A percentile compares a stretch with the other conserved stretches of the same genome.
These are phyloP conservation scores for Scrobipalpa costella DNA, from an alignment of 2,888 invertebrate genomes.

Conservation along the genomic window DNA sequence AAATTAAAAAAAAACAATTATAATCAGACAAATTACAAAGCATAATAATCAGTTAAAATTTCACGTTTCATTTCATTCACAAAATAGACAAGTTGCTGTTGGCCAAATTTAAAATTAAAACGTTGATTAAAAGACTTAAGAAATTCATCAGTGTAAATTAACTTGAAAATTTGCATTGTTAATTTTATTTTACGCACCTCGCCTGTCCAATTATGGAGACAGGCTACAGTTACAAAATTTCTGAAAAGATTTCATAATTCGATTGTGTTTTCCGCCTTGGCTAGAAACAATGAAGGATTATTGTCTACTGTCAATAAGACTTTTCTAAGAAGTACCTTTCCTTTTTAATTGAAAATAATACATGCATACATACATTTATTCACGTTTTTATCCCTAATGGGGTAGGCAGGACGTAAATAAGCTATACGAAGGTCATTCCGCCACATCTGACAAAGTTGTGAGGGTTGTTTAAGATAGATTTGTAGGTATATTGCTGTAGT, in stretches of 20 bases:
- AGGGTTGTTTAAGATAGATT: too few species aligned
- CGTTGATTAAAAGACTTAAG: slow-evolving; percentile 56
- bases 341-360: too few species aligned
- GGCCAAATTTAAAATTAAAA: slow-evolving; percentile 44
- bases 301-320: neutral
- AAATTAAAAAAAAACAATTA: too few species aligned
- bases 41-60: neutral
- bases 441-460: too few species aligned
- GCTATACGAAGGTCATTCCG: too few species aligned
- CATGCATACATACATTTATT: too few species aligned
- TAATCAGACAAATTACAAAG: neutral
- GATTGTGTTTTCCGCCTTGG: slow-evolving; percentile 29
- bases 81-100: slow-evolving; percentile 20
- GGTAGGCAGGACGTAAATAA: too few species aligned
- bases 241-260: slow-evolving; percentile 42
- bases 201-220: slow-evolving; percentile 55
- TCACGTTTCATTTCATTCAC: slow-evolving; percentile 15
- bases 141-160: slow-evolving; percentile 63
- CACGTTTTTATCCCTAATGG: too few species aligned
- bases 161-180: slow-evolving; percentile 66
- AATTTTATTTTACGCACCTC: slow-evolving; percentile 64
- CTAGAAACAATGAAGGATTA: slow-evolving; percentile 27
- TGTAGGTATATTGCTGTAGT: too few species aligned
- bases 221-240: slow-evolving; percentile 43
- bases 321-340: too few species aligned